Base-by-base conservation (phyloP, 2,797 vertebrate genomes). In the Acanthopagrus latus region DNA sequence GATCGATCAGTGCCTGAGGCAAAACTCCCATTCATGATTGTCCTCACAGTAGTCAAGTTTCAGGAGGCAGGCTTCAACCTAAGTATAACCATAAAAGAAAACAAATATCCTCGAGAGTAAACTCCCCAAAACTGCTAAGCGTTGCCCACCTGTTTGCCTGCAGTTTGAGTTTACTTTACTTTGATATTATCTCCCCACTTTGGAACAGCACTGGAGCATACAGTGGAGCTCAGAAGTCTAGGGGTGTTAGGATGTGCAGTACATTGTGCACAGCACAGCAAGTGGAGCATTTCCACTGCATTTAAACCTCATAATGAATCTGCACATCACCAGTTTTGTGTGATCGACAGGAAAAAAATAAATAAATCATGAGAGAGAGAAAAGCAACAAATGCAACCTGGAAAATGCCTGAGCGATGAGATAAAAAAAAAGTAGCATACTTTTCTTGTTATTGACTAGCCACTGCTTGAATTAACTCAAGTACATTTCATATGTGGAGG, bases 1-100 rank as follows among this genome's bases (percentile, higher is more conserved):
- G 51, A 94, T 94, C 90, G 91, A 95, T 93, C 84, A 68, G 82
- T 58, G 92, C 94, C 92, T 75, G 81, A 91, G 92, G 93, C 92
- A 93, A 92, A 93, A 80, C 87, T 91, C 83, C 86, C 91, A 89
- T 93, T 87, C 91, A 89, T 90, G 89, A 92, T 94, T 88, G 87
- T 92, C 90, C 89, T 87, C 90, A 91, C 91, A 88, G 90, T 83
- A 88, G 86, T 83, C 63, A 80, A 64, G 86, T 89, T 92, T 92
- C 81, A 91, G 83, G 78, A 92, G 83, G 80, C 83, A 86, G 50
- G 76, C 74, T 89, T 88, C 86, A 87, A 82, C 74, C 64, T 69
- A 66, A 90, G 81, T 80, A 89, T 80, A 88, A 81, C 78, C 81
- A 85, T 74, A 86, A 86, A 89, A 90, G 87, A 85, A 84, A 93